phyloP scores from a whole-genome alignment of 2,797 vertebrate genomes.

The Hozukius guyotensis region DNA sequence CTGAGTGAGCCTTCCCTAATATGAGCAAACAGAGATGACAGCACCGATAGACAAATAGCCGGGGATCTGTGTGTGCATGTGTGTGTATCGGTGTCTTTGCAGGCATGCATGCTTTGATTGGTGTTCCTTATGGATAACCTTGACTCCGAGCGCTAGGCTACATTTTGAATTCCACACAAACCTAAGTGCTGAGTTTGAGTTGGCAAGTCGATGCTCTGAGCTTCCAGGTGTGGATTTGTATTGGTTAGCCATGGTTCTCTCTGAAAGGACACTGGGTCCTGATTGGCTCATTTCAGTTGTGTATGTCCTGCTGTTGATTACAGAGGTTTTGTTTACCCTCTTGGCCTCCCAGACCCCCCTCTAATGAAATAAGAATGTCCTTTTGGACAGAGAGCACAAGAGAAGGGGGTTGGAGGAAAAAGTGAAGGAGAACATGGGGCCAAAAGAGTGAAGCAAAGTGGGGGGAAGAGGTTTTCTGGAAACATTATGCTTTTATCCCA shows the following conservation, averaged over 20 bases:
- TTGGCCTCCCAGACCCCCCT: constrained; percentile 67
- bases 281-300: constrained; percentile 68
- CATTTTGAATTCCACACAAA: constrained; percentile 50
- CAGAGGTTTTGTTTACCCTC: constrained; percentile 79
- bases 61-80: constrained; percentile 37
- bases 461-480: constrained; percentile 70
- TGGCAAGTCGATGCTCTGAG: constrained; percentile 44
- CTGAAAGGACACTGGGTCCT: constrained; percentile 47
- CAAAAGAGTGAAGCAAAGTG: constrained; percentile 61
- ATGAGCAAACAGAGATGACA: constrained; percentile 85
- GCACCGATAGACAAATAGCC: constrained; percentile 77
- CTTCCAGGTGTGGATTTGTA: constrained; percentile 70
- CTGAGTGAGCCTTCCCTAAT: constrained; percentile 82
- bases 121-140: constrained; percentile 44
- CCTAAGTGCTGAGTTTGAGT: constrained; percentile 63
- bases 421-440: constrained; percentile 63
- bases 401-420: constrained; percentile 65
- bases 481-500: constrained; percentile 79
- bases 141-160: constrained; percentile 39
- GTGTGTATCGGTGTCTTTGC: constrained; percentile 44
- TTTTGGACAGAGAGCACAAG: constrained; percentile 69
- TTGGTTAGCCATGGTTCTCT: constrained; percentile 52
- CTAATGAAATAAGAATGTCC: constrained; percentile 83
- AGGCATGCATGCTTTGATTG: constrained; percentile 42
- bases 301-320: constrained; percentile 76